Evolutionary conservation across 2,888 invertebrate species (phyloP).

Genomic region (Sphecodes monilicornis): DNA sequence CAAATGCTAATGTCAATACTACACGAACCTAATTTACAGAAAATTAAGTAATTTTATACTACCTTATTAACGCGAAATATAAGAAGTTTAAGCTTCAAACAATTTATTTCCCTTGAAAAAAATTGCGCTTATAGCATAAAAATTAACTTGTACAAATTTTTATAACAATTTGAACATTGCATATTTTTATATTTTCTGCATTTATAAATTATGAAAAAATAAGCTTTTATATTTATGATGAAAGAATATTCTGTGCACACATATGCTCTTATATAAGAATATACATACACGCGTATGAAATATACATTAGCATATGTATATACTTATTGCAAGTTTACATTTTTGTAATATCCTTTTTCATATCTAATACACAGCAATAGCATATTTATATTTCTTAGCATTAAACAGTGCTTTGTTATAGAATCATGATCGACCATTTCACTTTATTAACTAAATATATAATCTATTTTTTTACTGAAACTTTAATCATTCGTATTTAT

Average conservation of each 20-base stretch:
- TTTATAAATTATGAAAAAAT: slow-evolving; percentile 42
- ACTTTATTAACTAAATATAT: slow-evolving; percentile 57
- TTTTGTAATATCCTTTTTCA: slow-evolving; percentile 38
- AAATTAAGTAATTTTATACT: slow-evolving; percentile 19
- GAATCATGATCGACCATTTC: slow-evolving; percentile 52
- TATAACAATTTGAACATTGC: slow-evolving; percentile 23
- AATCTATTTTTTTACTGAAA: slow-evolving; percentile 47
- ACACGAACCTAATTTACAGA: slow-evolving; percentile 10
- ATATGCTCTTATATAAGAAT: slow-evolving; percentile 51
- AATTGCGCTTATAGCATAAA: background rate
- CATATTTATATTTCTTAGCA: slow-evolving; percentile 60
- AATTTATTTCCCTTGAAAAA: background rate
- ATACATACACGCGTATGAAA: slow-evolving; percentile 26
- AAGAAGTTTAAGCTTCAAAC: slow-evolving; percentile 4
- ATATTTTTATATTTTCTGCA: slow-evolving; percentile 36
- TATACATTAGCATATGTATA: slow-evolving; percentile 34
- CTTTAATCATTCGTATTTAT: slow-evolving; percentile 51
- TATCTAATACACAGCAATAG: slow-evolving; percentile 56
- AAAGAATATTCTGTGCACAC: slow-evolving; percentile 55
- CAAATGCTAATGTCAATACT: background rate
- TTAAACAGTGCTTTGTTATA: slow-evolving; percentile 55
- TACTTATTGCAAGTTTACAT: slow-evolving; percentile 58
- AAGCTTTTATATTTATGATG: slow-evolving; percentile 43
- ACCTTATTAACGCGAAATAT: slow-evolving; percentile 6
- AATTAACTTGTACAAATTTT: slow-evolving; percentile 16